Percentiles rank a stretch among this genome's conserved stretches.
phyloP scores from a whole-genome alignment of 2,797 vertebrate genomes.

The Agapornis canus region DNA sequence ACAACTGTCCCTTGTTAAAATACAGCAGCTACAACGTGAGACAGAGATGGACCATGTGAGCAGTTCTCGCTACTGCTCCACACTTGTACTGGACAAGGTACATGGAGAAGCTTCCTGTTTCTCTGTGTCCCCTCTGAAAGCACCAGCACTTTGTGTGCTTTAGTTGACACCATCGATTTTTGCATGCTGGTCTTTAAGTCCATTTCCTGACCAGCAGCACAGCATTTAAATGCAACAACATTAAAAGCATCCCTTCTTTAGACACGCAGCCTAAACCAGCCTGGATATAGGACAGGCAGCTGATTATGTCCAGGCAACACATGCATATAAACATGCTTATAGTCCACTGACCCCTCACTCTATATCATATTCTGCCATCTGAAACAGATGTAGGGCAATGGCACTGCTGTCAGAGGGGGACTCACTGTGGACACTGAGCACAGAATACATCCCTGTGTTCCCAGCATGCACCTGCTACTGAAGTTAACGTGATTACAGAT shows the following conservation, averaged over 20 bases:
- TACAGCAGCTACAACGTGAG: accelerated
- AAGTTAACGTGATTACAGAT: neutral
- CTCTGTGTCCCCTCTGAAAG: neutral
- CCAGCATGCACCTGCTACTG: neutral
- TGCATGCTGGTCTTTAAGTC: neutral
- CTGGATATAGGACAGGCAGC: neutral
- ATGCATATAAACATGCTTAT: neutral
- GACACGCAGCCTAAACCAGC: neutral
- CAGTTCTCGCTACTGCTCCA: neutral
- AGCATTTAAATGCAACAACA: neutral
- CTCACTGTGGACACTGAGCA: neutral
- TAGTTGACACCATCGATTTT: accelerated
- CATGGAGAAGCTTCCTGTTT: neutral
- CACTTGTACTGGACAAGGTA: neutral
- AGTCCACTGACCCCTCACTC: neutral
- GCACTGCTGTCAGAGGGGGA: neutral
- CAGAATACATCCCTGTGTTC: neutral
- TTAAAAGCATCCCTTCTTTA: neutral
- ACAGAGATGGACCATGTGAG: accelerated
- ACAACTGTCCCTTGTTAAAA: neutral
- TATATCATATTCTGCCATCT: neutral
- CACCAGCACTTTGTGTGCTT: neutral
- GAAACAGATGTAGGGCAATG: neutral
- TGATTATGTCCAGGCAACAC: neutral
- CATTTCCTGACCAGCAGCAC: neutral